Conservation (phyloP, 2,113 vertebrate species). For the Gymnobelideus leadbeateri region DNA sequence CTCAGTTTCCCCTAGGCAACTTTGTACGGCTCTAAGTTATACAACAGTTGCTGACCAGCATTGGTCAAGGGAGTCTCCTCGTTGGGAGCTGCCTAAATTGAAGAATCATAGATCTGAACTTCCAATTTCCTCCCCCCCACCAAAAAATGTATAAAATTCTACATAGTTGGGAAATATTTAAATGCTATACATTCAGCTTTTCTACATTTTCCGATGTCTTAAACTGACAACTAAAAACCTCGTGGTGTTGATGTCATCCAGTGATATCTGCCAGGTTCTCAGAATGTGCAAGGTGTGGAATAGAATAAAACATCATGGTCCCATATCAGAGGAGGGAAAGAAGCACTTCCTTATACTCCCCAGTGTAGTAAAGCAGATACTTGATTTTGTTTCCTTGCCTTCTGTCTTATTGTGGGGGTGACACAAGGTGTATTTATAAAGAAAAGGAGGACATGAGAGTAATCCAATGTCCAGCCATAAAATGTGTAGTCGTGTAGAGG, state of each 20-base stretch:
- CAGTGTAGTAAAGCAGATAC: not conserved
- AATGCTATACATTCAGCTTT: constrained; percentile 7
- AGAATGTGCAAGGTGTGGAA: not conserved
- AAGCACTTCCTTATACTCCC: not conserved
- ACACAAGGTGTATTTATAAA: not conserved
- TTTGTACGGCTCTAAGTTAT: not conserved
- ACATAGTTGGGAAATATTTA: constrained; percentile 2
- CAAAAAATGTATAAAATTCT: constrained; percentile 29
- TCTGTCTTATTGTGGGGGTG: not conserved
- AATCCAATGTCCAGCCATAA: constrained; percentile 54
- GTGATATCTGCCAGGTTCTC: constrained; percentile 16
- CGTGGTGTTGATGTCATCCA: not conserved
- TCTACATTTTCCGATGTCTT: not conserved
- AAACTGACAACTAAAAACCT: constrained; percentile 31
- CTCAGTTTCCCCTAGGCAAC: not conserved
- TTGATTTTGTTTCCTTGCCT: not conserved
- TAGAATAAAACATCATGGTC: not conserved
- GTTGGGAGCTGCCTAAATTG: not conserved
- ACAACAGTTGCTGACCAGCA: not conserved
- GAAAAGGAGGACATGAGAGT: constrained; percentile 60
- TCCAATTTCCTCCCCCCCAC: not conserved
- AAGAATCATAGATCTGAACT: not conserved
- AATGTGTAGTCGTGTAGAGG: constrained; percentile 61
- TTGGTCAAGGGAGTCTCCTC: not conserved
- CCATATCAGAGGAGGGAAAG: not conserved